Evolutionary conservation across 30 jellyfish, hydroid and myxozoan genomes (phyloP).

Genomic region (Aurelia sp.): DNA sequence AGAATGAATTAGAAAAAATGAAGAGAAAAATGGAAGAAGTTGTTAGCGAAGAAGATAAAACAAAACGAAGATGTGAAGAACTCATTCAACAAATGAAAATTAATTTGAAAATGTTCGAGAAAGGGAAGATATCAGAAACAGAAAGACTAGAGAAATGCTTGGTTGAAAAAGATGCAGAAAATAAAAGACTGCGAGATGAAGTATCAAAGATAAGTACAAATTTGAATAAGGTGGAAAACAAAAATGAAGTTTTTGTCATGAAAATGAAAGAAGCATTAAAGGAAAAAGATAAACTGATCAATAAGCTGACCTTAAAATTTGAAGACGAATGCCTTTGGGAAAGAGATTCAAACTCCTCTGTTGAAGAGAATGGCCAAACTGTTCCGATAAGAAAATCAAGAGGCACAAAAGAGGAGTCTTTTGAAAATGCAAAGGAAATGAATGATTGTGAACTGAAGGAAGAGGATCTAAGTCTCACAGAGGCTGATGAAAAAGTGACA

Average conservation of each 20-base stretch:
- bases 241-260: neutral
- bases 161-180: neutral
- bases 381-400: neutral
- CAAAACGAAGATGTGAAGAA: neutral
- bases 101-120: neutral
- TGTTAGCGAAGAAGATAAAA: neutral
- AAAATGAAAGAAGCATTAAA: too few species aligned
- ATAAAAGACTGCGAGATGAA: neutral
- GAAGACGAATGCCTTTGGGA: neutral
- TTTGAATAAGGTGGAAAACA: neutral
- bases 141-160: neutral
- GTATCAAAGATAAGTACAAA: neutral
- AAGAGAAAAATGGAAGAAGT: neutral
- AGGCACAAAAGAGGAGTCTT: too few species aligned
- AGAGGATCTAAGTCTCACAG: too few species aligned
- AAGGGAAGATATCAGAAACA: neutral
- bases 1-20: neutral
- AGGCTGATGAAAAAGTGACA: too few species aligned
- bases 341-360: too few species aligned
- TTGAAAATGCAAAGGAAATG: too few species aligned
- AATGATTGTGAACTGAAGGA: too few species aligned
- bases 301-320: neutral
- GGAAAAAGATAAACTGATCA: neutral
- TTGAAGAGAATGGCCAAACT: too few species aligned
- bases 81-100: neutral